Evolutionary conservation across 2,888 invertebrate species (phyloP).

Genomic region (Himalopsyche kuldschensis): DNA sequence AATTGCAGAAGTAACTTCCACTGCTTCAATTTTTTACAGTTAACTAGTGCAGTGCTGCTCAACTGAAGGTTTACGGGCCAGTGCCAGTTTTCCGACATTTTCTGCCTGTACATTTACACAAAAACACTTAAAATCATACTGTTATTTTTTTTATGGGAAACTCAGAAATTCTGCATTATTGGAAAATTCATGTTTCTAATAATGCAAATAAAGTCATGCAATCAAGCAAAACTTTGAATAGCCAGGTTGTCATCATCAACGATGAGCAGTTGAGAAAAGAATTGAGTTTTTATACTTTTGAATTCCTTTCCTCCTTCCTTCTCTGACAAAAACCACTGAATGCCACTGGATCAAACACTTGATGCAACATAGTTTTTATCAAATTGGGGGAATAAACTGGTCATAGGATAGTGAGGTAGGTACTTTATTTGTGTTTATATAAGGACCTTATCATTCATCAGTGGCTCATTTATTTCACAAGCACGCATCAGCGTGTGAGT

Average conservation of each 20-base stretch:
- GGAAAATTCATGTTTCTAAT: too few relatives aligned
- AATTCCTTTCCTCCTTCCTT: not conserved
- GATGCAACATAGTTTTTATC: not conserved
- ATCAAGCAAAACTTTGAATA: not conserved
- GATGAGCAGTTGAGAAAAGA: too few relatives aligned
- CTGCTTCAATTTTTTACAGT: too few relatives aligned
- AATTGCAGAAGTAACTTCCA: too few relatives aligned
- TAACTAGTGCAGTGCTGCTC: too few relatives aligned
- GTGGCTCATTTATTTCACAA: not conserved
- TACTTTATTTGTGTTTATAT: not conserved
- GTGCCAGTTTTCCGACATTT: too few relatives aligned
- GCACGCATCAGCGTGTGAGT: not conserved
- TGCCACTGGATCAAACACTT: not conserved
- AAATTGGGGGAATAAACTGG: not conserved
- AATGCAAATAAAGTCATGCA: not conserved
- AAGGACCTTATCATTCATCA: not conserved
- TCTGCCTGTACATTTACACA: too few relatives aligned
- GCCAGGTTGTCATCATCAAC: not conserved
- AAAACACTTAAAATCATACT: too few relatives aligned
- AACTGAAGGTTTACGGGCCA: too few relatives aligned
- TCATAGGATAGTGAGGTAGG: not conserved
- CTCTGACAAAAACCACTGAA: not conserved
- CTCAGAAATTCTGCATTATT: too few relatives aligned
- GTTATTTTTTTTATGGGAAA: too few relatives aligned
- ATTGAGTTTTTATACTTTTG: too few relatives aligned